phyloP scores from a whole-genome alignment of 2,113 vertebrate species.

The Neogale vison region DNA sequence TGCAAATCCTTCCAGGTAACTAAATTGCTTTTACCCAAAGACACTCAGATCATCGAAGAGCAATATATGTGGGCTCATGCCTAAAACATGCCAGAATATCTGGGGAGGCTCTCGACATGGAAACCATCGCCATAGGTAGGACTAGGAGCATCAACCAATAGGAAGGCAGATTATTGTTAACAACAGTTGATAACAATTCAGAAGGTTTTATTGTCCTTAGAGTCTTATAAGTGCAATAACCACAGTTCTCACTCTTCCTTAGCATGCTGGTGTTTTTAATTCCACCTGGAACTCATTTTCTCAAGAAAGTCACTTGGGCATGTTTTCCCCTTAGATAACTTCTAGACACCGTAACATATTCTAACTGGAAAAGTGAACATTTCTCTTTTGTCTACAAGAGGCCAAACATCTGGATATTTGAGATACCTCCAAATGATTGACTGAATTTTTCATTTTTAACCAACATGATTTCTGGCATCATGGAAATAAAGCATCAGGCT shows the following conservation, averaged over 20 bases:
- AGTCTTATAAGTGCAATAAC: neutral
- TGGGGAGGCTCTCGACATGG: neutral
- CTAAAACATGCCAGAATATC: neutral
- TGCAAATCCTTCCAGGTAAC: neutral
- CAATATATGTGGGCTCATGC: neutral
- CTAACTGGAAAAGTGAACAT: slow-evolving; percentile 40
- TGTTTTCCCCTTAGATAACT: slow-evolving; percentile 43
- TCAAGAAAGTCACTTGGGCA: neutral
- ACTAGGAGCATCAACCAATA: neutral
- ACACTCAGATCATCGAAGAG: neutral
- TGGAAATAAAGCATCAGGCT: slow-evolving; percentile 32
- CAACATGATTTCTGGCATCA: slow-evolving; percentile 41
- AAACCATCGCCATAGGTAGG: neutral
- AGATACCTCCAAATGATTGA: slow-evolving; percentile 62
- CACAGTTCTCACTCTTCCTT: neutral
- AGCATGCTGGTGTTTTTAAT: neutral
- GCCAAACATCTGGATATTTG: slow-evolving; percentile 72
- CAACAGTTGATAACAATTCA: neutral
- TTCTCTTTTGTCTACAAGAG: slow-evolving; percentile 53
- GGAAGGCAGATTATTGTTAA: neutral
- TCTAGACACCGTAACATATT: slow-evolving; percentile 24
- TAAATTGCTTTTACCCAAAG: neutral
- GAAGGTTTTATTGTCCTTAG: neutral
- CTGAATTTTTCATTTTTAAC: slow-evolving; percentile 57
- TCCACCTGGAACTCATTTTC: slow-evolving; percentile 57